Base-by-base conservation (phyloP, 2,888 invertebrate species). In the Buathra laborator region DNA sequence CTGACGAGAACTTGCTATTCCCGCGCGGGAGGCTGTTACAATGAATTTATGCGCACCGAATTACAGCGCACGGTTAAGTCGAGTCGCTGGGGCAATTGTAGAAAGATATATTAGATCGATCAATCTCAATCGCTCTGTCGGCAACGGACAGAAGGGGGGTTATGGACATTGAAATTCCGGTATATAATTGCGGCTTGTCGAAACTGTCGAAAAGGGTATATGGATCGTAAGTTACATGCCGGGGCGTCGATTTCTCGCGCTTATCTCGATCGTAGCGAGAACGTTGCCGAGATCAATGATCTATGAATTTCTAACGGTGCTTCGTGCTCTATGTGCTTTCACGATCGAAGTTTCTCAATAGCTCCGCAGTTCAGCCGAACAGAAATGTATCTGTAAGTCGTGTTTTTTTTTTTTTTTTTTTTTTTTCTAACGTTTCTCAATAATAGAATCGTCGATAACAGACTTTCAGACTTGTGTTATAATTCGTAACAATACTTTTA, bases 271-370 rank as follows among this genome's bases (percentile, higher is more conserved):
- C 53, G 56, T 24, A 44, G 46, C 64, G 37, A 66, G 43, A 48
- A 14, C 48, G 48, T 48, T 48, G n/a, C n/a, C 24, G 67, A 56
- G 53, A 77, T 77, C 77, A 29, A 19, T 24, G 56, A 77, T 77
- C 76, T 77, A 44, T 44, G 48, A 56, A 68, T 68, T 68, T 68
- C 67, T 77, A 77, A 77, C 68, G 68, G 68, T 56, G 67, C 19
- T 44, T 44, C 76, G 44, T 53, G 19, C 76, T 76, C 51, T 56
- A 56, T 19, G 19, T 51, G 19, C 19, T 48, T 16, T 16, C 48
- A 4, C 24, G 29, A 43, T 74, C 46, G 62, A 62, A 74, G 48
- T 48, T 72, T 48, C 43, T 44, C 72, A 19, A 56, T 59, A 37
- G 44, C 44, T 59, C 43, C 44, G 7, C 48, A 4, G 24, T 56